Evolutionary conservation across 2,888 invertebrate genomes (phyloP).

Genomic region (Tenthredo notha): DNA sequence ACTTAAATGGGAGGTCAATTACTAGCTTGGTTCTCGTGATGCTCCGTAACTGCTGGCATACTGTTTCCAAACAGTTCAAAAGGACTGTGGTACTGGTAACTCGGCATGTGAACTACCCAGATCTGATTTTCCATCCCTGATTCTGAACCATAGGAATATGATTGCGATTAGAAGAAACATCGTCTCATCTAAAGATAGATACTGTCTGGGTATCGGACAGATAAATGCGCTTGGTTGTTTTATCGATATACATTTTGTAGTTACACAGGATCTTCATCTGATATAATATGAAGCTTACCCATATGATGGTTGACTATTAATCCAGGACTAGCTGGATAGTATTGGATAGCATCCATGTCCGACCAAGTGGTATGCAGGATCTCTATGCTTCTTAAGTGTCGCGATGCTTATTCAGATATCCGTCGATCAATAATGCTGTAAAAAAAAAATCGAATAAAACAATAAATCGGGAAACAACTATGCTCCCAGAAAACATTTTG

Average conservation of each 20-base stretch:
- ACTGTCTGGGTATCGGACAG: too few relatives aligned
- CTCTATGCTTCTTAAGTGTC: not conserved
- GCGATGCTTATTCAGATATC: not conserved
- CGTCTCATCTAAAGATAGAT: too few relatives aligned
- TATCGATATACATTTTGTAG: too few relatives aligned
- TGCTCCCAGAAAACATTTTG: too few relatives aligned
- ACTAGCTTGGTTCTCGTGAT: slow-evolving; percentile 85
- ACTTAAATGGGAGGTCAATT: slow-evolving; percentile 91
- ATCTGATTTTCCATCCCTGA: slow-evolving; percentile 76
- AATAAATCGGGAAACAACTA: not conserved
- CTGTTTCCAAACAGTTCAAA: slow-evolving; percentile 99
- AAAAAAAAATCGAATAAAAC: not conserved
- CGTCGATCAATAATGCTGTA: not conserved
- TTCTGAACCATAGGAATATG: too few relatives aligned
- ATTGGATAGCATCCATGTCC: too few relatives aligned
- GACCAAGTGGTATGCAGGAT: not conserved
- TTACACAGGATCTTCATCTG: too few relatives aligned
- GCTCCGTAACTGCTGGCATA: slow-evolving; percentile 98
- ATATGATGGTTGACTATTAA: too few relatives aligned
- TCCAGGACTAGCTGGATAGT: too few relatives aligned
- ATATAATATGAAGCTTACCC: too few relatives aligned
- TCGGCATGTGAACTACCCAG: slow-evolving; percentile 96
- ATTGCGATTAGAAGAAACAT: too few relatives aligned
- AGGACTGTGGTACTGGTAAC: slow-evolving; percentile 99
- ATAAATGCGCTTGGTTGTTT: too few relatives aligned